Conservation (phyloP, 2,113 vertebrate genomes). For the Pseudorhombus dupliciocellatus region DNA sequence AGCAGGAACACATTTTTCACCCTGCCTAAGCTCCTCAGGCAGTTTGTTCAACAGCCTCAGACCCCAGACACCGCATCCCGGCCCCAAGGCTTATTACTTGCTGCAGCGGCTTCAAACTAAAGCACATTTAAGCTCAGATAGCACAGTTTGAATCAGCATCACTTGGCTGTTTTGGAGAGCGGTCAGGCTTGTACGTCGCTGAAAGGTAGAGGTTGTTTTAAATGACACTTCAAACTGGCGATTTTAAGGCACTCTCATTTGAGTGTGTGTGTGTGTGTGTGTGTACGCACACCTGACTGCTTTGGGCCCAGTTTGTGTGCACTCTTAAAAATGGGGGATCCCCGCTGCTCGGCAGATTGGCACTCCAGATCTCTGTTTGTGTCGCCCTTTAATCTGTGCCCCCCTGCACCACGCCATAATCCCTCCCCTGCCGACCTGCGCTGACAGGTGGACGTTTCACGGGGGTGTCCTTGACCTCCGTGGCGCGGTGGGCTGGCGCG, state of each 20-base stretch:
- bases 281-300: conserved; percentile 1
- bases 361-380: conserved; percentile 63
- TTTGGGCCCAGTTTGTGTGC: neutral
- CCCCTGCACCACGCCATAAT: conserved; percentile 47
- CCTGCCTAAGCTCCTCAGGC: conserved; percentile 29
- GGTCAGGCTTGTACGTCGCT: conserved; percentile 29
- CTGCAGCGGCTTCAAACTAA: conserved; percentile 45
- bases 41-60: conserved; percentile 31
- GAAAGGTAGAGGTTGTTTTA: conserved; percentile 25
- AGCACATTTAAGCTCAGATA: conserved; percentile 44
- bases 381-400: conserved; percentile 63
- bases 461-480: conserved; percentile 66
- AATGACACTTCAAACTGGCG: conserved; percentile 19
- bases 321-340: conserved; percentile 13
- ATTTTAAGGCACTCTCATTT: neutral
- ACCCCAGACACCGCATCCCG: conserved; percentile 28
- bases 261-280: neutral
- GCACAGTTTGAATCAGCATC: conserved; percentile 47
- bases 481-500: conserved; percentile 25
- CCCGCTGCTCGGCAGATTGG: conserved; percentile 66
- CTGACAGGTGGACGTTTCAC: conserved; percentile 66
- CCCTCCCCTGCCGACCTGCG: conserved; percentile 58
- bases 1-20: conserved; percentile 20
- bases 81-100: conserved; percentile 37
- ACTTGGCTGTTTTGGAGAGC: conserved; percentile 35